These are phyloP conservation scores for Acromyrmex charruanus DNA, from an alignment of 1,140 invertebrate species.

Conservation along the genomic window DNA sequence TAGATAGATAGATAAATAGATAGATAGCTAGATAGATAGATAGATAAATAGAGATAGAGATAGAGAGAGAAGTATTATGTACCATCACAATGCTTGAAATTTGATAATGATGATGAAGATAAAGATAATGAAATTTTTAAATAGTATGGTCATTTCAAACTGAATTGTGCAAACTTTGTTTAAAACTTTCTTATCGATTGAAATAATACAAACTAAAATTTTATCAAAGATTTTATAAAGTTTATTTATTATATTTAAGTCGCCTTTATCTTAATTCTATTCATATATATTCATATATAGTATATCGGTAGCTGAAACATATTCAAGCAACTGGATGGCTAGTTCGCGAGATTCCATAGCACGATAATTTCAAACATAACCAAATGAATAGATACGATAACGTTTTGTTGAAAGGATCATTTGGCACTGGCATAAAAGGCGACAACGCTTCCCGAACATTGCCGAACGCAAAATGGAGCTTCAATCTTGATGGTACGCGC, in stretches of 20 bases:
- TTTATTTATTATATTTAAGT: not conserved
- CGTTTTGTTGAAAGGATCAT: constrained; percentile 72
- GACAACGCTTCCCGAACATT: not conserved
- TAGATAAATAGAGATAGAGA: too few relatives aligned
- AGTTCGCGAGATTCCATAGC: constrained; percentile 1
- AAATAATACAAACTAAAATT: not conserved
- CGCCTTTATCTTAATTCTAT: not conserved
- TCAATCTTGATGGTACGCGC: not conserved
- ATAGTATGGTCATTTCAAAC: too few relatives aligned
- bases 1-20: too few relatives aligned
- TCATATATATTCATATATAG: not conserved
- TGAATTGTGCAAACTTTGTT: too few relatives aligned
- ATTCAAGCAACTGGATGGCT: not conserved
- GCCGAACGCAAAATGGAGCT: constrained; percentile 18
- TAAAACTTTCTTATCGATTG: too few relatives aligned
- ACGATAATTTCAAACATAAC: constrained; percentile 71
- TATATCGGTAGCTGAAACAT: not conserved
- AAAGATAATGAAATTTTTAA: too few relatives aligned
- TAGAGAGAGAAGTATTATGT: too few relatives aligned
- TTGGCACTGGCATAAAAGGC: constrained; percentile 76
- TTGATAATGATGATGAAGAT: too few relatives aligned
- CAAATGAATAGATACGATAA: constrained; percentile 67
- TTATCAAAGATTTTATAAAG: not conserved
- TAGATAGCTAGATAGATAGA: too few relatives aligned
- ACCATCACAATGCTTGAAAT: too few relatives aligned